phyloP scores from a whole-genome alignment of 1,140 invertebrate species.

The Galendromus occidentalis region DNA sequence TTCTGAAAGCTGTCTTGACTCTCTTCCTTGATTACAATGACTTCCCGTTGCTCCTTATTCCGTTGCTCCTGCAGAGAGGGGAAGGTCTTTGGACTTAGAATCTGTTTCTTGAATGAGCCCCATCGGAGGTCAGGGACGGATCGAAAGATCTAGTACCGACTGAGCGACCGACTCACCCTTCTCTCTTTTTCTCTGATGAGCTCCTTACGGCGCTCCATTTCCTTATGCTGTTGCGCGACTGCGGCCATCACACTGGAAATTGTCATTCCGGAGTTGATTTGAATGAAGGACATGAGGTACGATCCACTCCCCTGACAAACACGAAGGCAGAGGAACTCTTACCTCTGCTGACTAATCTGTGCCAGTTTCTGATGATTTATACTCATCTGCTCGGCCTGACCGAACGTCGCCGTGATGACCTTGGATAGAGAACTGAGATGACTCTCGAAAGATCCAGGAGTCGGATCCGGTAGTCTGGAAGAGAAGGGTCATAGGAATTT shows the following conservation, averaged over 20 bases:
- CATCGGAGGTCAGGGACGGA: no score
- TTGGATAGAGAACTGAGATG: constrained; percentile 5
- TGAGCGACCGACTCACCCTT: no score
- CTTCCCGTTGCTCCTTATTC: background rate
- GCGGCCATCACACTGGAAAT: background rate
- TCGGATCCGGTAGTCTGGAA: background rate
- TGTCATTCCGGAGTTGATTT: background rate
- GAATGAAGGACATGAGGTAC: no score
- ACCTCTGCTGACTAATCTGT: constrained; percentile 9
- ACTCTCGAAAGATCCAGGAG: background rate
- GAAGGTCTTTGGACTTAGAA: background rate
- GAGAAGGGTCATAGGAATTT: no score
- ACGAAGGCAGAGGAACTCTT: background rate
- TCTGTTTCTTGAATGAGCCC: no score
- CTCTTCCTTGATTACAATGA: constrained; percentile 4
- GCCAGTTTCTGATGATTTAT: constrained; percentile 6
- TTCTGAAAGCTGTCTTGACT: background rate
- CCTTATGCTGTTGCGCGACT: constrained; percentile 2
- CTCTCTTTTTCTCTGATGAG: background rate
- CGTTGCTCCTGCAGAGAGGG: background rate
- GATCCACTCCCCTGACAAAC: no score
- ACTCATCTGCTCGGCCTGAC: constrained; percentile 4
- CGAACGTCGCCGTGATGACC: constrained; percentile 5
- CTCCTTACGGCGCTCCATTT: background rate
- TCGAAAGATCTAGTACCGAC: no score